Base-by-base conservation (phyloP, 2,797 vertebrate species). In the Neosilurus mollespiculum region DNA sequence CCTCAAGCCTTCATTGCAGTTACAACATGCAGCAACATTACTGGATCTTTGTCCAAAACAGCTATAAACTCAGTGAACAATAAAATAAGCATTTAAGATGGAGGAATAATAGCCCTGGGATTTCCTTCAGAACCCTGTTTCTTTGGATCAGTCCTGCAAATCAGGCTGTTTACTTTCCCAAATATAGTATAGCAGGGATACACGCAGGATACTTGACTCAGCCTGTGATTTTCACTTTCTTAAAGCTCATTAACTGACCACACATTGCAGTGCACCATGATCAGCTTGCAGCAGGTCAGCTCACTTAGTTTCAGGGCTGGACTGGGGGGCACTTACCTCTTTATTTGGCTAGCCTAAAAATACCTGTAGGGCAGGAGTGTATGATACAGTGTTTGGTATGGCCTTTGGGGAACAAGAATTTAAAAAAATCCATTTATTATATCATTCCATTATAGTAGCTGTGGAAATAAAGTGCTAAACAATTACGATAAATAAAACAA, bases 281-380 rank as follows among this genome's bases (percentile, higher is more conserved):
- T 83, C 71, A 86, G 87, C 84, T 89, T 84, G 83, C 84, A 84
- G 85, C 90, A 84, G 73, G 75, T 79, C 51, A 73, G 62, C 75
- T 53, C 71, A 6, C 88, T 92, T 54, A 82, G 79, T 78, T 64
- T 67, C 54, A 67, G 70, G 79, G 81, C 83, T 83, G 77, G 73
- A 73, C 62, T 70, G 85, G 80, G 92, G 89, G 92, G 73, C 85
- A 91, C 90, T 82, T 88, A 91, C 91, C 92, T 93, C 95, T 95
- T 93, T 92, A 92, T 96, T 94, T 93, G 94, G 95, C 90, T 86
- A 83, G 34, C 88, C 95, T 97, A 97, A 96, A 97, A 96, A 98
- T 97, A 97, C 91, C 86, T 0, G 67, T 66, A 71, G 67, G 84
- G 51, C 81, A 65, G 64, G 59, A 77, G 62, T 69, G 71, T 76